phyloP scores from a whole-genome alignment of 2,113 vertebrate genomes.

The Chlorocebus sabaeus region DNA sequence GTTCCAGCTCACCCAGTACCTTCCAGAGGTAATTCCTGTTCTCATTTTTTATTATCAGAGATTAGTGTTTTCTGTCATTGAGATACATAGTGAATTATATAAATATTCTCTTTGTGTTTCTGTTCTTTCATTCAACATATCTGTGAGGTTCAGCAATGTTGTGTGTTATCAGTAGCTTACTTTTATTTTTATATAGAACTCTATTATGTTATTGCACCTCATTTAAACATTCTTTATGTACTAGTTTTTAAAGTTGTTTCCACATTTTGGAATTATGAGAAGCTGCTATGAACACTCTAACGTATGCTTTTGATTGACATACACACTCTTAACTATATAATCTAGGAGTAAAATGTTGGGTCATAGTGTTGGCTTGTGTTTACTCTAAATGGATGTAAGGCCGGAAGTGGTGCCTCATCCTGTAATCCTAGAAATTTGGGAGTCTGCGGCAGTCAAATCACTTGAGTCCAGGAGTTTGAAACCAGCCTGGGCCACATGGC shows the following conservation, averaged over 20 bases:
- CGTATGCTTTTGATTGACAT: neutral
- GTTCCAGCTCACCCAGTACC: neutral
- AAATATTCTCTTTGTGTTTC: neutral
- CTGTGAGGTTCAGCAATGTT: neutral
- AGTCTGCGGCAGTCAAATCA: too few relatives aligned
- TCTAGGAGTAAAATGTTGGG: neutral
- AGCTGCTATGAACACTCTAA: neutral
- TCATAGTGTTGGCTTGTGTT: neutral
- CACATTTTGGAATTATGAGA: neutral
- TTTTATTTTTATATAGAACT: neutral
- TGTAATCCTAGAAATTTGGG: too few relatives aligned
- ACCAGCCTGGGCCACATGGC: too few relatives aligned
- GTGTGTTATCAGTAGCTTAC: neutral
- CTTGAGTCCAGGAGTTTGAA: too few relatives aligned
- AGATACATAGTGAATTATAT: neutral
- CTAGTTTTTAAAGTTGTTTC: neutral
- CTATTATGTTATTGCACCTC: neutral
- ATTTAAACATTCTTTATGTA: neutral
- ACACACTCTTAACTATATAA: neutral
- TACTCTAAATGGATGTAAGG: neutral
- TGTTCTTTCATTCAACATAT: neutral
- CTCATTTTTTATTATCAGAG: neutral
- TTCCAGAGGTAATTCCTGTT: neutral
- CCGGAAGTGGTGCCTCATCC: too few relatives aligned
- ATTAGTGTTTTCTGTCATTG: neutral